Percentiles rank a stretch among this genome's conserved stretches.
These are phyloP conservation scores for Drosophila ohnishii DNA, from an alignment of 1,140 invertebrate genomes.

Conservation along the genomic window DNA sequence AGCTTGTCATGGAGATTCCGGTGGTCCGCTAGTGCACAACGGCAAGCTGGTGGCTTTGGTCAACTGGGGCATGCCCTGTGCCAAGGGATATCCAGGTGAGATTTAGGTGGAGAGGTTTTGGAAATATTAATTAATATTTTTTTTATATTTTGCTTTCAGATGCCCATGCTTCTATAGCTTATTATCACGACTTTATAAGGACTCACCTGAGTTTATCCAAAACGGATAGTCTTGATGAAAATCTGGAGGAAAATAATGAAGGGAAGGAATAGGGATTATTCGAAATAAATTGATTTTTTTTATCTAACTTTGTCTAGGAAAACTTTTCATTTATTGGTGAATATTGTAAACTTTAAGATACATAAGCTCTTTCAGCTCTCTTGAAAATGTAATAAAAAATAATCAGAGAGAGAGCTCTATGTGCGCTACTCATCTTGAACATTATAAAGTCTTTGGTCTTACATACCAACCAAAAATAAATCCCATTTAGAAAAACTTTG, in stretches of 20 bases:
- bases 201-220: conserved; percentile 61
- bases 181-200: conserved; percentile 83
- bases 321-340: too few species aligned
- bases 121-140: not conserved
- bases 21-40: conserved; percentile 83
- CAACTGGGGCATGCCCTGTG: conserved; percentile 85
- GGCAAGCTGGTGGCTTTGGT: conserved; percentile 84
- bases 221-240: conserved; percentile 10
- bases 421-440: too few species aligned
- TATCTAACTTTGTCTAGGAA: too few species aligned
- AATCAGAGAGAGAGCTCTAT: too few species aligned
- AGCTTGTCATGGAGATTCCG: conserved; percentile 85
- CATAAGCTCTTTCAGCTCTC: too few species aligned
- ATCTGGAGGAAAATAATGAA: not conserved
- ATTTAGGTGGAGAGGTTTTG: accelerated
- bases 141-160: conserved; percentile 55
- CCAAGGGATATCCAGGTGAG: conserved; percentile 81
- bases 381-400: too few species aligned
- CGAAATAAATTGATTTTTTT: not conserved
- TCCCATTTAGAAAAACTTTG: not conserved
- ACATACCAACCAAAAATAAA: not conserved
- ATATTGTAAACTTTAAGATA: too few species aligned
- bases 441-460: too few species aligned
- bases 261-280: not conserved
- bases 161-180: conserved; percentile 83